Evolutionary conservation across 2,888 invertebrate genomes (phyloP).

Genomic region (Calliopum simillimum): DNA sequence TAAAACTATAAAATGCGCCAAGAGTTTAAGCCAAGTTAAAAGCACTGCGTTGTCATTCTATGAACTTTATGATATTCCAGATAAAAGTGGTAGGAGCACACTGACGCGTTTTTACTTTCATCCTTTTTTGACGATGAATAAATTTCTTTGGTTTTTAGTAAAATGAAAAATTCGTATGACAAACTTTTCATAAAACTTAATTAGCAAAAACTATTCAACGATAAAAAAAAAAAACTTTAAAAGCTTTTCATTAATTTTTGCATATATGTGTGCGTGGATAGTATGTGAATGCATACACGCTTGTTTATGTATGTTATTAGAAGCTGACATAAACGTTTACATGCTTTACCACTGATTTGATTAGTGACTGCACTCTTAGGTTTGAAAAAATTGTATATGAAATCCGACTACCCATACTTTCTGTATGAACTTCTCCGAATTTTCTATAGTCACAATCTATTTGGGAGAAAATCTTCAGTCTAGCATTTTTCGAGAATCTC

Average conservation of each 20-base stretch:
- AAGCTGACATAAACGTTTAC: no score
- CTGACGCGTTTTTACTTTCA: not conserved
- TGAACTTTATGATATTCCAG: not conserved
- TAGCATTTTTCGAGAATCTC: no score
- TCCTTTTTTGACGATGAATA: not conserved
- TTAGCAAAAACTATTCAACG: slow-evolving; percentile 1
- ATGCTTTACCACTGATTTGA: no score
- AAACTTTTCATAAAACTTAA: slow-evolving; percentile 10
- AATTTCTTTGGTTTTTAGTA: not conserved
- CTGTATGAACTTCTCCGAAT: no score
- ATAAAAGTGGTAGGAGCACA: not conserved
- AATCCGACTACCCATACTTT: no score
- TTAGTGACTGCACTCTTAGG: no score
- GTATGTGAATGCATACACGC: no score
- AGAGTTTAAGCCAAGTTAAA: slow-evolving; percentile 1
- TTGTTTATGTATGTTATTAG: no score
- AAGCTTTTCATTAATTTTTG: not conserved
- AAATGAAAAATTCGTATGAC: not conserved
- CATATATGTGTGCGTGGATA: no score
- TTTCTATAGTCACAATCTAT: no score
- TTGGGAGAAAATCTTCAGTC: no score
- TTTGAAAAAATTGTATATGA: no score
- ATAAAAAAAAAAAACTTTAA: not conserved
- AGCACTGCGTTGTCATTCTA: slow-evolving; percentile 10
- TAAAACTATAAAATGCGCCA: not conserved